phyloP scores from a whole-genome alignment of 2,113 vertebrate species.

The Actenoides lindsayi region DNA sequence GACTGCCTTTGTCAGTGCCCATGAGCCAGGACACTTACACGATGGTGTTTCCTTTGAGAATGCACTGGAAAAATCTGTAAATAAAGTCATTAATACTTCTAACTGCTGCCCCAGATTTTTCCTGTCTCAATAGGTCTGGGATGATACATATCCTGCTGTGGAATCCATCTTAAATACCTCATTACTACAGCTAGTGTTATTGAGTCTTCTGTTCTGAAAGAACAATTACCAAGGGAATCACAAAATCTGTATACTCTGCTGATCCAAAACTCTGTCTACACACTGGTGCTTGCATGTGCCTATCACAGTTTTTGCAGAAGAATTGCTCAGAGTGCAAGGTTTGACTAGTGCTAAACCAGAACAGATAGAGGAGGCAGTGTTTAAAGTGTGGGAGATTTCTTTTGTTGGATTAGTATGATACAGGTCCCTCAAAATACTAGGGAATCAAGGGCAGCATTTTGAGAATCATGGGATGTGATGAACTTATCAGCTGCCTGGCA shows the following conservation, averaged over 20 bases:
- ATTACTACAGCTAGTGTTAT: neutral
- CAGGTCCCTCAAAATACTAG: neutral
- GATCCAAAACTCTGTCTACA: neutral
- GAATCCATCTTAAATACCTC: neutral
- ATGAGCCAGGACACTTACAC: neutral
- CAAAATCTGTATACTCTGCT: neutral
- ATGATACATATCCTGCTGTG: neutral
- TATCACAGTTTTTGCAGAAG: neutral
- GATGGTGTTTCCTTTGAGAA: neutral
- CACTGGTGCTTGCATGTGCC: neutral
- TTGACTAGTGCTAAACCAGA: neutral
- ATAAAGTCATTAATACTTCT: neutral
- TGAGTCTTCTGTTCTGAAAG: neutral
- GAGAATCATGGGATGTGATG: neutral
- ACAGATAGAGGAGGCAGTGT: neutral
- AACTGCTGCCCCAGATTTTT: neutral
- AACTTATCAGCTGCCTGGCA: neutral
- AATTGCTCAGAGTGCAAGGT: neutral
- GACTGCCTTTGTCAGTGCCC: neutral
- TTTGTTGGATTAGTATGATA: neutral
- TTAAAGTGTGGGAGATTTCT: neutral
- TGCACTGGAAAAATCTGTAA: neutral
- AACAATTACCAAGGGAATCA: neutral
- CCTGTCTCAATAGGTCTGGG: neutral
- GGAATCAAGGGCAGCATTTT: neutral